Evolutionary conservation across 1,140 invertebrate genomes (phyloP), one percentile per base, ranked within the genome.

Genomic region (Dreissena polymorpha): DNA sequence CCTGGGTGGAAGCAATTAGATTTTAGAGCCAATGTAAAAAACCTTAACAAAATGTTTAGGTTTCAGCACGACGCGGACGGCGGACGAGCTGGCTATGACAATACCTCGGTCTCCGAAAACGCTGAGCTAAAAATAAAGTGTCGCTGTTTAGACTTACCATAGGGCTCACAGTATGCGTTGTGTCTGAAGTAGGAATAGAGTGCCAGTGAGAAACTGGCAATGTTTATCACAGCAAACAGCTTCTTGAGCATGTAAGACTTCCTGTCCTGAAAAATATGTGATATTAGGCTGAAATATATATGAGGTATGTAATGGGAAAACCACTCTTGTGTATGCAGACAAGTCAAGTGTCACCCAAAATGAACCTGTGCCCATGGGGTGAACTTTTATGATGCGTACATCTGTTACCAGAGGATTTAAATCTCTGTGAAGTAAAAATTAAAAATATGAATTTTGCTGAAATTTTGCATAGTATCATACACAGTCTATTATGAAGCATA

Each of bases 181-280:
- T 99, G 98, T 86, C 97, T 95, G 86, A 97, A 94, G 90, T 97
- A 99, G 90, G 97, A 97, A 92, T 98, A 98, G 65, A 95, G 95
- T 25, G 97, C 97, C 82, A 95, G 91, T 23, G 95, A 87, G 93
- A 98, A 96, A 78, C 95, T 95, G 18, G 94, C 89, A 18, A 97
- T 93, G 93, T 98, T 98, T 6, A 95, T 93, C 39, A 95, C 89
- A 87, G 97, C 95, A 69, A 96, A 94, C 91, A 95, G 94, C 84
- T 94, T 94, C 94, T 98, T 98, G 88, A 95, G 94, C 85, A 94
- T 94, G 21, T 96, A 91, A 6, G 97, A 97, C 85, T 93, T 94
- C 83, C 88, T 91, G 90, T 97, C 96, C 86, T 88, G 70, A 49
- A 84, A 86, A 64, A 53, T 25, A 72, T 51, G 23, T n/a, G n/a